Base-by-base conservation (phyloP, 2,113 vertebrate genomes). In the Brachypteracias leptosomus region DNA sequence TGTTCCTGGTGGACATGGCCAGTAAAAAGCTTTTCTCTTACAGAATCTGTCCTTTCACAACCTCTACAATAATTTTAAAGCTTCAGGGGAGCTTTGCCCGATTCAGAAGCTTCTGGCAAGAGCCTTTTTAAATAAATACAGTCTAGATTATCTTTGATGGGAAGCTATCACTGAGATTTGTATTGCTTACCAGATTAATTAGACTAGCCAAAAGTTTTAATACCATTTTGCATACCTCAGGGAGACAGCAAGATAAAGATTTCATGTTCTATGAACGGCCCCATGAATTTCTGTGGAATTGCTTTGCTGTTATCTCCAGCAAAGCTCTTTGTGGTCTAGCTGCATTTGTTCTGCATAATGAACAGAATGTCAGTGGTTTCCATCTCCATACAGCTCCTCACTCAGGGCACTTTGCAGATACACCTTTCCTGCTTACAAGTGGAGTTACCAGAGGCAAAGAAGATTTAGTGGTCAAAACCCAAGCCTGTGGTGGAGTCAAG, bases 361-460 rank as follows among this genome's bases (percentile, higher is more conserved):
- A 96, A 86, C 61, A 81, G 90, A 96, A 96, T 96, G 95, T 95
- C 94, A 85, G 93, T 94, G 96, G 95, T 97, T 96, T 96, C 86
- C 86, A 87, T 89, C 95, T 89, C 47, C 94, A 89, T 26, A 61
- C 68, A 94, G 36, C 66, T 93, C 86, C 83, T 81, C 82, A 88
- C 88, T 90, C 73, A 19, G 67, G 72, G 95, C 88, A 10, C 74
- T 94, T 85, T 77, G 36, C 78, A 88, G 90, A 91, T 28, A 75
- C 2, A 93, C 83, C 71, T 96, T 90, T 55, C 44, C 82, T 59
- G 80, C 58, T 93, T 95, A 94, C 93, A 96, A 95, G 89, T 38
- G 76, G 85, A 86, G 90, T 94, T 90, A 94, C 94, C 76, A 87
- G 92, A 91, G 94, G 93, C 94, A 97, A 95, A 90, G 95, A 94